phyloP scores from a whole-genome alignment of 2,888 invertebrate species.

The Gnatocerus cornutus region DNA sequence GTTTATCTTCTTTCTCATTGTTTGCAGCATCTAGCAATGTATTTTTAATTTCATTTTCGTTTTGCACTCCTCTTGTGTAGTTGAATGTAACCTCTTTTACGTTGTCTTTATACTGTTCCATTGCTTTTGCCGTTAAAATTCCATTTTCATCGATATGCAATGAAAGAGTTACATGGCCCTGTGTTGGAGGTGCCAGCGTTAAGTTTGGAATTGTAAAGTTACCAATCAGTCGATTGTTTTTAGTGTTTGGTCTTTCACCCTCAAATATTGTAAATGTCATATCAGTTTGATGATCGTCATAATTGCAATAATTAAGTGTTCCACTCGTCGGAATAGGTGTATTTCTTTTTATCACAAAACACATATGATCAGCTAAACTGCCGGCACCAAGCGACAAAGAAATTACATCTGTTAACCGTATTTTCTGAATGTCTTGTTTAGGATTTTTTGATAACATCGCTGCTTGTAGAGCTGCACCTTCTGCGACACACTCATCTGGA shows the following conservation, averaged over 20 bases:
- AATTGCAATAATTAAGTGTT: too few relatives aligned
- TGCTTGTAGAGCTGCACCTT: slow-evolving; percentile 59
- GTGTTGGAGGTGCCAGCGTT: slow-evolving; percentile 46
- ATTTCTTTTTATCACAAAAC: too few relatives aligned
- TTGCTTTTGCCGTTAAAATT: slow-evolving; percentile 52
- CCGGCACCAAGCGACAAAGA: too few relatives aligned
- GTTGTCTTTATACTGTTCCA: slow-evolving; percentile 31
- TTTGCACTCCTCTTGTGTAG: too few relatives aligned
- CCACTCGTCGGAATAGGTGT: too few relatives aligned
- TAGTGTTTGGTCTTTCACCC: slow-evolving; percentile 51
- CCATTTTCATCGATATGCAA: slow-evolving; percentile 52
- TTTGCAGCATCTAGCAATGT: too few relatives aligned
- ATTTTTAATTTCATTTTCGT: too few relatives aligned
- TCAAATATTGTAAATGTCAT: slow-evolving; percentile 48
- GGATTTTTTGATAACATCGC: slow-evolving; percentile 48
- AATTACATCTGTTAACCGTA: too few relatives aligned
- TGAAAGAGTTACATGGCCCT: slow-evolving; percentile 27
- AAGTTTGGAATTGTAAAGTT: slow-evolving; percentile 39
- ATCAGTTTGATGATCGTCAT: slow-evolving; percentile 12
- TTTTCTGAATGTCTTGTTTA: slow-evolving; percentile 26
- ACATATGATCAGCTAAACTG: too few relatives aligned
- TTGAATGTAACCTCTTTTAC: too few relatives aligned
- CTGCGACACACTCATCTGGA: slow-evolving; percentile 59
- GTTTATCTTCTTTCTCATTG: too few relatives aligned
- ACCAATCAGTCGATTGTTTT: slow-evolving; percentile 47